Evolutionary conservation across 2,888 invertebrate genomes (phyloP).

Genomic region (Cinara cedri): DNA sequence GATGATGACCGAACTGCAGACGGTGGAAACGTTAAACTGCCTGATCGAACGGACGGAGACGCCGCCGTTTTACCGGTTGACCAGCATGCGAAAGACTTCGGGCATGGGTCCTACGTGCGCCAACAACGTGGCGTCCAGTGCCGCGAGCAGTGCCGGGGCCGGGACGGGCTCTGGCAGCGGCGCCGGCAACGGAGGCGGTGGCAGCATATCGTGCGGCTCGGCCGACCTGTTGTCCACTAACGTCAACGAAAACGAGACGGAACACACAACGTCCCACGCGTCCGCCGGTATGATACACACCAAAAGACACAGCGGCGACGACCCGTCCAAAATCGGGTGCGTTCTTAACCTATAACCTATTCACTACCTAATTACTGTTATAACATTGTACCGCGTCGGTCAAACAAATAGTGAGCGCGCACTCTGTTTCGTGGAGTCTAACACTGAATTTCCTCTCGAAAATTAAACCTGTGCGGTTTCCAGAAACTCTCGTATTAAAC

Average conservation of each 20-base stretch:
- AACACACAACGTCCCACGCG: slow-evolving; percentile 64
- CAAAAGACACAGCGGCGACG: slow-evolving; percentile 89
- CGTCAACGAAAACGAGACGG: slow-evolving; percentile 50
- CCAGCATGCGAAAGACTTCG: slow-evolving; percentile 87
- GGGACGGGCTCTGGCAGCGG: slow-evolving; percentile 64
- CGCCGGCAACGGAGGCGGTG: slow-evolving; percentile 67
- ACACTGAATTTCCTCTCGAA: too few relatives aligned
- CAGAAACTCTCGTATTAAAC: too few relatives aligned
- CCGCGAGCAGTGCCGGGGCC: background rate
- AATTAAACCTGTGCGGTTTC: too few relatives aligned
- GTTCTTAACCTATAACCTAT: slow-evolving; percentile 58
- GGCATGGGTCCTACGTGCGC: slow-evolving; percentile 70
- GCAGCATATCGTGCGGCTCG: slow-evolving; percentile 62
- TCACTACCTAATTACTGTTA: too few relatives aligned
- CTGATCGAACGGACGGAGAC: slow-evolving; percentile 96
- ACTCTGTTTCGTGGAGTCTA: too few relatives aligned
- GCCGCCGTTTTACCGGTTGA: slow-evolving; percentile 95
- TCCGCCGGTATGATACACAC: slow-evolving; percentile 87
- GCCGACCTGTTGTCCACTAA: slow-evolving; percentile 18
- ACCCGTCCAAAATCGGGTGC: slow-evolving; percentile 78
- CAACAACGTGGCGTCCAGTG: slow-evolving; percentile 66
- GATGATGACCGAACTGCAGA: slow-evolving; percentile 96
- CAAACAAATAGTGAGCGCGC: too few relatives aligned
- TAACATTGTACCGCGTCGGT: too few relatives aligned
- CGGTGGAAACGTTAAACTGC: slow-evolving; percentile 94